phyloP scores from a whole-genome alignment of 2,113 vertebrate genomes.

The Apodemus sylvaticus region DNA sequence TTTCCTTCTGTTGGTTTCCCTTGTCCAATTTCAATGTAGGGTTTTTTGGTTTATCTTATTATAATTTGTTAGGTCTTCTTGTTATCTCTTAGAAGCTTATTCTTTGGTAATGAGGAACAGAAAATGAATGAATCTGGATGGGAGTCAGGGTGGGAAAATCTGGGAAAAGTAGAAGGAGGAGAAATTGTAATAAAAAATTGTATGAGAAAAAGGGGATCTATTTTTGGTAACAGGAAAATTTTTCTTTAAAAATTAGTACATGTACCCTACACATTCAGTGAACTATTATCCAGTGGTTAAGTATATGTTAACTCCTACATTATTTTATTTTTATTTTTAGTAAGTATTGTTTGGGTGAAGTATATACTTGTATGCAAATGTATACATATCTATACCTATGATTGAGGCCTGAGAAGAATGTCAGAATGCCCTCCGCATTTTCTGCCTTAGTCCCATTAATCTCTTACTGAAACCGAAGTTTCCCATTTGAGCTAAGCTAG shows the following conservation, averaged over 20 bases:
- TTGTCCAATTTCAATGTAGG: not conserved
- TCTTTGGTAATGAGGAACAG: not conserved
- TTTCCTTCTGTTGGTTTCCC: not conserved
- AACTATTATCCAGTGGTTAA: not conserved
- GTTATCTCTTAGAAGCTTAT: not conserved
- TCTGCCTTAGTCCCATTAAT: not conserved
- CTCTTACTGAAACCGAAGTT: not conserved
- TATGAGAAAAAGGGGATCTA: not conserved
- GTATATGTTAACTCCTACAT: not conserved
- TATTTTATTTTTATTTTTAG: not conserved
- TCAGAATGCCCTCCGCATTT: not conserved
- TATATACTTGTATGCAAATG: not conserved
- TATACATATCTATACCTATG: not conserved
- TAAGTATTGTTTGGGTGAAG: not conserved
- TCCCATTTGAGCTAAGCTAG: not conserved
- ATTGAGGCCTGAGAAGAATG: not conserved
- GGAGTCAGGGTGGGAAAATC: not conserved
- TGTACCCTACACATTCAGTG: not conserved
- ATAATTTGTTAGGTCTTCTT: not conserved
- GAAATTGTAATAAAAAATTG: not conserved
- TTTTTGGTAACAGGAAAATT: not conserved
- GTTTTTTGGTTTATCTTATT: not conserved
- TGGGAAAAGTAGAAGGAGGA: not conserved
- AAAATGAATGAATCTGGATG: not conserved
- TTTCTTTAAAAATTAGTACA: not conserved